phyloP scores from a whole-genome alignment of 1,140 invertebrate species.

The Caerostris darwini region DNA sequence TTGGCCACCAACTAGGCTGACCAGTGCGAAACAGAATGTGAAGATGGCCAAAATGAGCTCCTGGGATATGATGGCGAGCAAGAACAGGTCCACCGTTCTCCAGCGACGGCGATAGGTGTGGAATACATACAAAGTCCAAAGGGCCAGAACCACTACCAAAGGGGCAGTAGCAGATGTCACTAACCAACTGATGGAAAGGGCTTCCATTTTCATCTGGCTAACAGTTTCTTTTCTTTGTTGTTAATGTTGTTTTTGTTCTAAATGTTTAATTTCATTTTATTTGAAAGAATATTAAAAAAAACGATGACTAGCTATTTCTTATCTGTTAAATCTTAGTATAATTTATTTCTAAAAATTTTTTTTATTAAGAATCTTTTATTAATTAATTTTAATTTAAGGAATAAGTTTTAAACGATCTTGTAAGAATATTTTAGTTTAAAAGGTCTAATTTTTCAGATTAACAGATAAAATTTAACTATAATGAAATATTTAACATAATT shows the following conservation, averaged over 20 bases:
- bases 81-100: conserved; percentile 84
- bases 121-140: conserved; percentile 81
- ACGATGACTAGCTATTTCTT: not conserved
- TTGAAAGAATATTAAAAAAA: not conserved
- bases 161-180: conserved; percentile 78
- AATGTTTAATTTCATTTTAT: not conserved
- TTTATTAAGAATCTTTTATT: too few species aligned
- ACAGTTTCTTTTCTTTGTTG: not conserved
- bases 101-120: conserved; percentile 84
- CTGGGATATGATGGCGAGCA: conserved; percentile 83
- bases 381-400: too few species aligned
- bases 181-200: conserved; percentile 79
- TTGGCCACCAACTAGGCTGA: conserved; percentile 83
- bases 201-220: conserved; percentile 64
- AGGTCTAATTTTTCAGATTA: too few species aligned
- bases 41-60: conserved; percentile 83
- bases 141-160: conserved; percentile 78
- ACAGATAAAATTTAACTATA: too few species aligned
- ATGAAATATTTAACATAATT: too few species aligned
- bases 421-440: too few species aligned
- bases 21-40: conserved; percentile 82
- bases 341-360: too few species aligned
- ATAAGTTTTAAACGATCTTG: too few species aligned
- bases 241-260: not conserved
- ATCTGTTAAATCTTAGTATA: not conserved